These are phyloP conservation scores for Fulmarus glacialis DNA, from an alignment of 2,113 vertebrate species.

Conservation along the genomic window DNA sequence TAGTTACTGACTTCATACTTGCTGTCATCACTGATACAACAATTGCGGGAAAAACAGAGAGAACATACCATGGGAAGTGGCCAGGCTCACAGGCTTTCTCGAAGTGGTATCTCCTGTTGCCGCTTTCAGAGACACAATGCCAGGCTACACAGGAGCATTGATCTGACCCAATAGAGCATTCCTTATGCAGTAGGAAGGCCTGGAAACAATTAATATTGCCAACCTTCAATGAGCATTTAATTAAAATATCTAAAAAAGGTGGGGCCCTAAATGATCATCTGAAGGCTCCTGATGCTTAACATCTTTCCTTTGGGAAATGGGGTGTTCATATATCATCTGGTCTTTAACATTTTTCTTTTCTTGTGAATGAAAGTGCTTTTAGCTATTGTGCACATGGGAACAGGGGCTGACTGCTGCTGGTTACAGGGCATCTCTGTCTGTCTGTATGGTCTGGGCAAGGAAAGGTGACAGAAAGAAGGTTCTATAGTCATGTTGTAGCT, in stretches of 20 bases:
- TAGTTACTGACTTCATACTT: not conserved
- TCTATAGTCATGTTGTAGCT: not conserved
- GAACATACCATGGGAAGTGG: not conserved
- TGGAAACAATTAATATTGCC: not conserved
- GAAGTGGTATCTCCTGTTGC: not conserved
- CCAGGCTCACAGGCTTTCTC: not conserved
- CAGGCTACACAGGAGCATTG: not conserved
- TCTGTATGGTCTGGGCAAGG: not conserved
- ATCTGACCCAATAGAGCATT: not conserved
- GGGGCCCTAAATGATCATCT: not conserved
- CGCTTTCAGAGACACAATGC: not conserved
- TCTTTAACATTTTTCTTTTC: not conserved
- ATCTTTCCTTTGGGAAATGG: not conserved
- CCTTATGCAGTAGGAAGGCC: not conserved
- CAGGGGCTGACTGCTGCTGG: not conserved
- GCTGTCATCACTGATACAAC: not conserved
- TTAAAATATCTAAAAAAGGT: not conserved
- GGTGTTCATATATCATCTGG: not conserved
- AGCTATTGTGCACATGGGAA: not conserved
- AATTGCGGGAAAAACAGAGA: no score
- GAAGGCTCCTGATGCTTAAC: not conserved
- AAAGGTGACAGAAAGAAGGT: not conserved
- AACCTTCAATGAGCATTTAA: not conserved
- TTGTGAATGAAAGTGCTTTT: not conserved
- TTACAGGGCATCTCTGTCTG: not conserved